Conservation (phyloP, 1,140 invertebrate genomes). For the Phymastichus coffea region DNA sequence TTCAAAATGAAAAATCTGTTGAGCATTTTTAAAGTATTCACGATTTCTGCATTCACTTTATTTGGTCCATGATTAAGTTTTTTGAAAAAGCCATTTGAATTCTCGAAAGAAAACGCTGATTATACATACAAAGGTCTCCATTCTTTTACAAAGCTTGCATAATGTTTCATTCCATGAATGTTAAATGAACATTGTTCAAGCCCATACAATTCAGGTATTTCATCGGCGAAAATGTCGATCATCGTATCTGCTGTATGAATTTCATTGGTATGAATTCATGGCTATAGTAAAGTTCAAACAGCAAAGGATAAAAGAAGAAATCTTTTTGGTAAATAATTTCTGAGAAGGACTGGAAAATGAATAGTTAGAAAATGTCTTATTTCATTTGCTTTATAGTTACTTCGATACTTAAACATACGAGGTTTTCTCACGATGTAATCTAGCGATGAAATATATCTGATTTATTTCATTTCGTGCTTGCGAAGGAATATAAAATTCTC, state of each 20-base stretch:
- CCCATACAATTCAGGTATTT: slow-evolving; percentile 19
- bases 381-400: slow-evolving; percentile 24
- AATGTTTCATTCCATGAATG: slow-evolving; percentile 24
- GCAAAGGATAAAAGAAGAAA: slow-evolving; percentile 10
- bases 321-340: slow-evolving; percentile 19
- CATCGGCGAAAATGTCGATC: slow-evolving; percentile 5
- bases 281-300: slow-evolving; percentile 19
- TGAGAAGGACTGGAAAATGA: slow-evolving; percentile 16
- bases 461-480: background rate
- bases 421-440: slow-evolving; percentile 14
- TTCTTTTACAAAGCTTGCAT: background rate
- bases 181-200: slow-evolving; percentile 24
- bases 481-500: slow-evolving; percentile 20
- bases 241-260: slow-evolving; percentile 11
- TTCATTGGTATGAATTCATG: slow-evolving; percentile 9
- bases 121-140: slow-evolving; percentile 20
- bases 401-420: background rate
- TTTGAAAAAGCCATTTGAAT: slow-evolving; percentile 16
- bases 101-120: slow-evolving; percentile 24
- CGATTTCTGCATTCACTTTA: slow-evolving; percentile 20
- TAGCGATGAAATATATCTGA: slow-evolving; percentile 8
- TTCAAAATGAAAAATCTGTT: slow-evolving; percentile 15
- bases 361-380: slow-evolving; percentile 7
- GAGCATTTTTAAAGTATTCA: slow-evolving; percentile 15
- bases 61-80: slow-evolving; percentile 19